Evolutionary conservation across 2,113 vertebrate genomes (phyloP).

Genomic region (Felis catus): DNA sequence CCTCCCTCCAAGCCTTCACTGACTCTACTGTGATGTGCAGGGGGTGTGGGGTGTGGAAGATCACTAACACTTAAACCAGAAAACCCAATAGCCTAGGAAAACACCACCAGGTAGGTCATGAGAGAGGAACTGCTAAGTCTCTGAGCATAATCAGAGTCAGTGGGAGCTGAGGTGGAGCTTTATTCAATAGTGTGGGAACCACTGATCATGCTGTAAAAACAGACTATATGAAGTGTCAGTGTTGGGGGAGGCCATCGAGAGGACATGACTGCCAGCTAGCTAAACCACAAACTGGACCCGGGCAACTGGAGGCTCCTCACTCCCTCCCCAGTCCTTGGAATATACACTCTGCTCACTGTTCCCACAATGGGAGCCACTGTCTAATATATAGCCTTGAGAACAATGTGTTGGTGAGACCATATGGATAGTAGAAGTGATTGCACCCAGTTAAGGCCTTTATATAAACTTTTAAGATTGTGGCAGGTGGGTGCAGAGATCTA

Average conservation of each 20-base stretch:
- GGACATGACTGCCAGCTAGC: background rate
- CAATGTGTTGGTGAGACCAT: background rate
- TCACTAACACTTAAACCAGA: background rate
- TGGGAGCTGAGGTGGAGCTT: background rate
- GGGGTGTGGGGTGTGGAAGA: background rate
- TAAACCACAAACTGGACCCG: background rate
- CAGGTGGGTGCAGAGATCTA: background rate
- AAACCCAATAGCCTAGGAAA: background rate
- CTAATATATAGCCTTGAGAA: background rate
- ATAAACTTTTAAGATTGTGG: background rate
- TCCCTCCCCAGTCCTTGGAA: background rate
- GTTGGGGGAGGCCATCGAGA: background rate
- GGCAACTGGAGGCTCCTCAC: background rate
- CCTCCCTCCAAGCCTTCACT: background rate
- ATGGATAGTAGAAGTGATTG: too few species aligned
- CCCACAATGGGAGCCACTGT: background rate
- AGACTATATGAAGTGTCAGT: fast-evolving
- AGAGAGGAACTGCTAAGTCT: background rate
- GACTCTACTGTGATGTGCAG: fast-evolving
- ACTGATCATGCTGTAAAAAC: background rate
- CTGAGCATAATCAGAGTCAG: background rate
- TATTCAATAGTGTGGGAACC: background rate
- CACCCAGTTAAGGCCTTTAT: background rate
- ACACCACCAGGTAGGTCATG: background rate
- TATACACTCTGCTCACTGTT: background rate